These are phyloP conservation scores for Lasioglossum calceatum DNA, from an alignment of 2,888 invertebrate species.

Conservation along the genomic window DNA sequence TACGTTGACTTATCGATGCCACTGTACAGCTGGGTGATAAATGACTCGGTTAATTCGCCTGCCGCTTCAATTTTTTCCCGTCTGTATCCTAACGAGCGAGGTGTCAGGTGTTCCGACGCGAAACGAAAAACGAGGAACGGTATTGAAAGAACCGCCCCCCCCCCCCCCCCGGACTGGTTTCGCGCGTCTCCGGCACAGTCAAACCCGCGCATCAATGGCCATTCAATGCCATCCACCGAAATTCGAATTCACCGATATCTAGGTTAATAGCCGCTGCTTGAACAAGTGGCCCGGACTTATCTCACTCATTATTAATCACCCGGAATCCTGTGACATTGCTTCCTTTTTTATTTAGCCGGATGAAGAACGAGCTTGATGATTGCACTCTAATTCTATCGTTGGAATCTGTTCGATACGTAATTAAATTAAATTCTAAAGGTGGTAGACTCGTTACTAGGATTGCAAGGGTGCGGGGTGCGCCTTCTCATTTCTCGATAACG, in stretches of 20 bases:
- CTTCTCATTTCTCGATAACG: too few species aligned
- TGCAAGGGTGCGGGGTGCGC: too few species aligned
- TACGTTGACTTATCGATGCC: not conserved
- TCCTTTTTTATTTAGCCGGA: not conserved
- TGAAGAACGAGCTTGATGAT: not conserved
- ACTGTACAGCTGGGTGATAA: not conserved
- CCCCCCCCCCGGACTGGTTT: not conserved
- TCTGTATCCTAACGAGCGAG: not conserved
- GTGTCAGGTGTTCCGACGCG: conserved; percentile 6
- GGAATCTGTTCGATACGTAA: not conserved
- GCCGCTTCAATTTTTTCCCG: not conserved
- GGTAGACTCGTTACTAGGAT: too few species aligned
- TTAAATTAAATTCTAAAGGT: not conserved
- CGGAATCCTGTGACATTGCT: not conserved
- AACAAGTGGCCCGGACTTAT: conserved; percentile 14
- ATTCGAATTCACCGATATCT: conserved; percentile 29
- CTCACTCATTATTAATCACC: conserved; percentile 13
- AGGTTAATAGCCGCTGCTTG: conserved; percentile 29
- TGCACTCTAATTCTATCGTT: not conserved
- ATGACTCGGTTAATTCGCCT: conserved; percentile 18
- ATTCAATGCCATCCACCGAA: not conserved
- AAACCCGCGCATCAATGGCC: conserved; percentile 18
- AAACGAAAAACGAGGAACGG: not conserved
- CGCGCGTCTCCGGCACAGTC: not conserved
- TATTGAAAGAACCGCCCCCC: not conserved